Base-by-base conservation (phyloP, 2,888 invertebrate species). In the Cephus runcator region DNA sequence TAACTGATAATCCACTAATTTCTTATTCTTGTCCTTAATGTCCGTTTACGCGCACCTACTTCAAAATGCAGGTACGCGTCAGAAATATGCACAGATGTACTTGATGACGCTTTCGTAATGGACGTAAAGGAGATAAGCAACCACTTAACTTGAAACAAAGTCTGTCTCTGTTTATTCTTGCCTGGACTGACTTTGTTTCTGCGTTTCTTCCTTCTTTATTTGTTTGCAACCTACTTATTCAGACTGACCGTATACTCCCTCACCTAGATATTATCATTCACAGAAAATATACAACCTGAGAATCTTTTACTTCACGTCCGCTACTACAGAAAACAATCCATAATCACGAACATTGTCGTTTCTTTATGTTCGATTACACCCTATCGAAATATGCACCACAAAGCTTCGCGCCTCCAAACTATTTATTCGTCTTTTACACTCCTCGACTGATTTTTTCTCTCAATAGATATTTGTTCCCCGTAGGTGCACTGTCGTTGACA, bases 261-360 rank as follows among this genome's bases (percentile, higher is more conserved):
- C 56, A 56, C 56, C 9, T 56, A 0, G 56, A 56, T 56, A 23
- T 56, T 23, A 23, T 56, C 9, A 15, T 56, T 56, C 56, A 56
- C 56, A 56, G 56, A 23, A 56, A 56, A 56, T 56, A 56, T 56
- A 23, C 56, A 23, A 9, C 56, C 15, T 56, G 23, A 56, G 9
- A 56, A 56, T 9, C 56, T 23, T 56, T 31, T 23, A 31, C 71
- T 71, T 74, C 36, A 12, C 35, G 75, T 85, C 86, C 87, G 88
- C 87, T 90, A 90, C 85, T 90, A 88, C 82, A 85, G 86, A 87
- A 87, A 87, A 90, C 88, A 90, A 90, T 90, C 90, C 90, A 90
- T 90, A 85, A 87, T 87, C 85, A 85, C 86, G 81, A 86, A 88
- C 89, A 90, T 90, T 82, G 80, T 83, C 76, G 76, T 85, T 83